Base-by-base conservation (phyloP, 2,113 vertebrate genomes). In the Macroglossus sobrinus region DNA sequence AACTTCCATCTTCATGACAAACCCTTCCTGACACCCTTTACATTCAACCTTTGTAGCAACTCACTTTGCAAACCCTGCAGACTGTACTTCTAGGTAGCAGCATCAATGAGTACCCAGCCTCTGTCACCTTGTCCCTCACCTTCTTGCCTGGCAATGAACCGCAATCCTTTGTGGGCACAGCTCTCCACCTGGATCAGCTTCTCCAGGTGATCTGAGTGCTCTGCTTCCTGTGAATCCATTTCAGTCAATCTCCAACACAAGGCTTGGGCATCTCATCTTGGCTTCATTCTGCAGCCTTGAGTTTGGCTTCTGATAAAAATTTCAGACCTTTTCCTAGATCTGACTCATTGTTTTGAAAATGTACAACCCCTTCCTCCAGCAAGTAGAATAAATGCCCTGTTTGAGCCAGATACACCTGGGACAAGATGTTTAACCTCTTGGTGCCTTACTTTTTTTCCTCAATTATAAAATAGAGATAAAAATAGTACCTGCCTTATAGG, bases 1-100 rank as follows among this genome's bases (percentile, higher is more conserved):
- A 75, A 26, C 26, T 76, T 66, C 59, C 57, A 12, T 10, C 38
- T 81, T 81, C 15, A 1, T 18, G 24, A 38, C 4, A 55, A 33
- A 53, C 21, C 18, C 57, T 89, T 53, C 19, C 50, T 10, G 14
- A 24, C 1, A 21, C 16, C 26, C 43, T 75, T 80, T 28, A 24
- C 57, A 33, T 38, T 69, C 53, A 21, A 33, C n/a, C 40, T 15
- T 35, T 0, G 0, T 5, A 30, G 1, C 35, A 1, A 33, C 35
- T 47, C 24, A n/a, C 19, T 53, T 66, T 35, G 7, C 63, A 61
- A 13, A 15, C 30, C 40, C 18, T 40, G 0, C 11, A 59, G 26
- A 21, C 24, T 35, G 7, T 68, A 33, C 61, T 71, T 47, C 12
- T 76, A 18, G 35, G 24, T 22, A 7, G 33, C 61, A 76, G 5